phyloP scores from a whole-genome alignment of 2,888 invertebrate species.

The Drosophila multiciliata region DNA sequence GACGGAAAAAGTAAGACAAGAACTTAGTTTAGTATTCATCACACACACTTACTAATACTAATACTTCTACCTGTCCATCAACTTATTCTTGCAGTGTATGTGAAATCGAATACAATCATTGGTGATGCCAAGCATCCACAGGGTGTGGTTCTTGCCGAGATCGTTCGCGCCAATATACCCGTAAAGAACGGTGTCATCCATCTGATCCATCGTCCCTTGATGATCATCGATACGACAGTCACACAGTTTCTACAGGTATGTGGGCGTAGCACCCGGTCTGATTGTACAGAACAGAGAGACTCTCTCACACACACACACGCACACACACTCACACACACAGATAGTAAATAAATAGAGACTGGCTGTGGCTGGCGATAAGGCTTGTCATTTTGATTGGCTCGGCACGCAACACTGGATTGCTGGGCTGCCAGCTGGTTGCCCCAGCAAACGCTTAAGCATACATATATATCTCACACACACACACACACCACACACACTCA shows the following conservation, averaged over 20 bases:
- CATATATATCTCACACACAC: constrained; percentile 3
- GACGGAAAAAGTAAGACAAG: constrained; percentile 88
- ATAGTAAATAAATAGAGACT: constrained; percentile 32
- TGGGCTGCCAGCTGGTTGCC: constrained; percentile 26
- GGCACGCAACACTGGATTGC: constrained; percentile 41
- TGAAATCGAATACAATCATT: constrained; percentile 92
- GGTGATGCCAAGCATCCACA: constrained; percentile 91
- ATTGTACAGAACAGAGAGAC: constrained; percentile 24
- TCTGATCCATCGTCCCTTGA: constrained; percentile 94
- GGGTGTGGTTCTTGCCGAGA: constrained; percentile 94
- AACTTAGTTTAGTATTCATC: too few relatives aligned
- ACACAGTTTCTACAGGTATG: constrained; percentile 94
- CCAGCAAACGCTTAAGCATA: constrained; percentile 26
- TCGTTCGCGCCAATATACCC: constrained; percentile 95
- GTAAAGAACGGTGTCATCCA: constrained; percentile 97
- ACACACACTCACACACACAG: constrained; percentile 33
- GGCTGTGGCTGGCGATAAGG: constrained; percentile 53
- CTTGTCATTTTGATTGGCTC: constrained; percentile 65
- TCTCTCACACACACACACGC: constrained; percentile 26
- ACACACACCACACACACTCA: constrained; percentile 4
- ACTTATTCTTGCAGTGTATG: constrained; percentile 87
- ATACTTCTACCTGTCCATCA: neutral
- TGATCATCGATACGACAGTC: constrained; percentile 95
- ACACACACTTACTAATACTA: neutral
- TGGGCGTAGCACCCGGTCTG: constrained; percentile 44